Percentiles rank a stretch among this genome's conserved stretches.
Conservation (phyloP, 2,113 vertebrate genomes). For the Phrynosoma blainvillii region DNA sequence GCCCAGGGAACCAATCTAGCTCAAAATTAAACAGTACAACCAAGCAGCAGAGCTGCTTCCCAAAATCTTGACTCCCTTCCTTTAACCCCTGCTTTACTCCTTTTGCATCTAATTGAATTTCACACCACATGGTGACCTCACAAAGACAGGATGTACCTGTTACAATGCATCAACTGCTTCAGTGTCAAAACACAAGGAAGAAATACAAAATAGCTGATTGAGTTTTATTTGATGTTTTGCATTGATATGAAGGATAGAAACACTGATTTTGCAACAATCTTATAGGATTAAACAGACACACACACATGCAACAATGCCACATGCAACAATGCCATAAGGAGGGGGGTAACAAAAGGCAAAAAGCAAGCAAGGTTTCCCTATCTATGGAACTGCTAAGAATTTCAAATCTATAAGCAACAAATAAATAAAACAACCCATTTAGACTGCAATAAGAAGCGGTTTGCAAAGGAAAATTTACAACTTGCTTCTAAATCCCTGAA, state of each 20-base stretch:
- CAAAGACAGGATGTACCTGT: conserved; percentile 7
- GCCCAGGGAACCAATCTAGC: neutral
- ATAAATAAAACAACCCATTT: conserved; percentile 2
- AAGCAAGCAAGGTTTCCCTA: neutral
- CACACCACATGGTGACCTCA: conserved; percentile 11
- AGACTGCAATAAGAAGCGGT: neutral
- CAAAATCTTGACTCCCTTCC: neutral
- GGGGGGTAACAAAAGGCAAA: no score
- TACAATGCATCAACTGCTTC: neutral
- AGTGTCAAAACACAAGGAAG: neutral
- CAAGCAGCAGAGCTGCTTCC: neutral
- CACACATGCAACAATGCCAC: neutral
- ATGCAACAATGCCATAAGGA: neutral
- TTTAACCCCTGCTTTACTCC: neutral
- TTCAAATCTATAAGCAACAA: neutral
- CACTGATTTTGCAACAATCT: neutral
- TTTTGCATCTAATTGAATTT: neutral
- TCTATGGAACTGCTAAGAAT: neutral
- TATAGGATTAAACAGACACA: neutral
- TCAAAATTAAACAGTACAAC: neutral
- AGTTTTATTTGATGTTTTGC: neutral
- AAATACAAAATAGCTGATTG: neutral
- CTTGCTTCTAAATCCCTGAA: conserved; percentile 25
- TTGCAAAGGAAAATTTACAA: conserved; percentile 17
- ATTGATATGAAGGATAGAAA: neutral